Percentiles rank a stretch among this genome's conserved stretches.
Conservation (phyloP, 2,888 invertebrate genomes). For the Campoplex nolae region DNA sequence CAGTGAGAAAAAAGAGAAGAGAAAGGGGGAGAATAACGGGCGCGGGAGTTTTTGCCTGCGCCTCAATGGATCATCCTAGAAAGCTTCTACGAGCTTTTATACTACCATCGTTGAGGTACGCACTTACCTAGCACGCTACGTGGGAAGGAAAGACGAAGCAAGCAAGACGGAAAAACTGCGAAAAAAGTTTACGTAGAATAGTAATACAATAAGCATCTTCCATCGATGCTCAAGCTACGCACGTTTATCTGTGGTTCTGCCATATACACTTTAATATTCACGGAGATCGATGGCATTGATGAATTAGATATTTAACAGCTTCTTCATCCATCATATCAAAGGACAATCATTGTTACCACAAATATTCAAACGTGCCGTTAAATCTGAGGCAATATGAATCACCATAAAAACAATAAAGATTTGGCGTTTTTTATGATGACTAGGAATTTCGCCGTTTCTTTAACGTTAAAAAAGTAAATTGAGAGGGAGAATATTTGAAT, state of each 20-base stretch:
- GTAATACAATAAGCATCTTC: neutral
- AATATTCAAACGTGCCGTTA: neutral
- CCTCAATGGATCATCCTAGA: constrained; percentile 53
- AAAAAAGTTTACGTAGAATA: constrained; percentile 32
- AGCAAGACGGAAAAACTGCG: neutral
- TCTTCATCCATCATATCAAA: neutral
- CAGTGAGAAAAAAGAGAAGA: constrained; percentile 16
- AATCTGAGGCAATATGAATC: neutral
- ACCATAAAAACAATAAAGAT: neutral
- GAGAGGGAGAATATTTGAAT: neutral
- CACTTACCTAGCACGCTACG: constrained; percentile 20
- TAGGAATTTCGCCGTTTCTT: neutral
- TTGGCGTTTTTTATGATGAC: neutral
- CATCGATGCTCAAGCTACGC: neutral
- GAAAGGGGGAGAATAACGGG: constrained; percentile 37
- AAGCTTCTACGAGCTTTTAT: constrained; percentile 52
- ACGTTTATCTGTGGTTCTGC: neutral
- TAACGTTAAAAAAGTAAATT: neutral
- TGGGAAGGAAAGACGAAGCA: neutral
- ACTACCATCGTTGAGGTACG: constrained; percentile 32
- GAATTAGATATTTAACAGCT: neutral
- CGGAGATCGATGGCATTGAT: too few species aligned
- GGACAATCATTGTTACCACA: neutral
- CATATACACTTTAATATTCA: neutral
- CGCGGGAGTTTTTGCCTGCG: constrained; percentile 42